phyloP scores from a whole-genome alignment of 2,113 vertebrate species.

The Caretta caretta region DNA sequence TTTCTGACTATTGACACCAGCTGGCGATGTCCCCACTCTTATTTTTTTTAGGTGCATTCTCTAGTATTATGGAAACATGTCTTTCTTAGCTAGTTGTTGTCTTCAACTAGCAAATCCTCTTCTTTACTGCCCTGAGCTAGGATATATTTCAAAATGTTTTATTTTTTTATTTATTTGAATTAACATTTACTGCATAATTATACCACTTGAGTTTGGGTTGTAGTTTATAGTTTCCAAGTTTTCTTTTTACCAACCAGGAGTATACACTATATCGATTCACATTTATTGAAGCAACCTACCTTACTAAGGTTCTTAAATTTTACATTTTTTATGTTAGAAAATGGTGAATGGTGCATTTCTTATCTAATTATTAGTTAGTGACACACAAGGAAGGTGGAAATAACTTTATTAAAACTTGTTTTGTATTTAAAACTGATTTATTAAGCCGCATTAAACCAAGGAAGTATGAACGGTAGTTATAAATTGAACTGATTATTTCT shows the following conservation, averaged over 20 bases:
- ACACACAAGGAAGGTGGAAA: background rate
- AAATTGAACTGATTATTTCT: background rate
- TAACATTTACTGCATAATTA: background rate
- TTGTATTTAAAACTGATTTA: background rate
- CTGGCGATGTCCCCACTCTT: accelerated
- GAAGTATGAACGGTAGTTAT: background rate
- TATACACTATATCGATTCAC: background rate
- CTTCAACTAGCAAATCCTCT: background rate
- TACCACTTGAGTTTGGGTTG: background rate
- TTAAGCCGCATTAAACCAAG: background rate
- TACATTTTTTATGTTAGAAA: background rate
- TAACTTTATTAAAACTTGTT: background rate
- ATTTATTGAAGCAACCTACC: background rate
- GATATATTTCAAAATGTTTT: background rate
- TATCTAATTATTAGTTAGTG: background rate
- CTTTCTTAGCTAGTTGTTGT: background rate
- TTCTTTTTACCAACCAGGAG: background rate
- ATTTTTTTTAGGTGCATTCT: background rate
- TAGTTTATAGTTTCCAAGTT: background rate
- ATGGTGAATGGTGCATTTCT: background rate
- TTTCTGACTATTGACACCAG: background rate
- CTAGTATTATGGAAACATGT: background rate
- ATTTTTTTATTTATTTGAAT: background rate
- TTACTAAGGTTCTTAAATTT: background rate
- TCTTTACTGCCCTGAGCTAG: background rate